A percentile compares a stretch with the other conserved stretches of the same genome.
Conservation (phyloP, 2,888 invertebrate species). For the Spatulosminthurus flaviceps region DNA sequence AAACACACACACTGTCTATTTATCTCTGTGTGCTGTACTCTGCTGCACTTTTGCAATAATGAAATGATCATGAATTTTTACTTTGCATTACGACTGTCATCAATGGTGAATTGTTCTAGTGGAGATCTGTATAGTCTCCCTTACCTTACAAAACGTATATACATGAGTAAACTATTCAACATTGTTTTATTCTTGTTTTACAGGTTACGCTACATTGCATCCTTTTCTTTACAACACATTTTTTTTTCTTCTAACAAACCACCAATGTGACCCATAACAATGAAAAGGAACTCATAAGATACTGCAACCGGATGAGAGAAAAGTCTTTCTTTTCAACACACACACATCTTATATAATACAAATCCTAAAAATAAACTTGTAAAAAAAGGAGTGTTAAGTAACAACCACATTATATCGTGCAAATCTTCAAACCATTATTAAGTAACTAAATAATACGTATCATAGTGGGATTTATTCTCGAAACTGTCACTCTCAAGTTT, state of each 20-base stretch:
- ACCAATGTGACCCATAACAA: background rate
- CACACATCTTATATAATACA: background rate
- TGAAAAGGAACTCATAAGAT: background rate
- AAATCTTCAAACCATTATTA: no score
- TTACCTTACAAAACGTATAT: no score
- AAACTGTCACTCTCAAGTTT: slow-evolving; percentile 10
- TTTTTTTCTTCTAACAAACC: no score
- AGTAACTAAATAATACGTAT: no score
- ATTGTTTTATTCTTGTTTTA: slow-evolving; percentile 1
- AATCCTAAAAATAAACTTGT: background rate
- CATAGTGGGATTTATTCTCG: background rate
- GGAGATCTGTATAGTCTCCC: background rate
- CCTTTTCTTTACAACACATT: background rate
- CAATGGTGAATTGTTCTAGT: background rate
- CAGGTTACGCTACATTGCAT: background rate
- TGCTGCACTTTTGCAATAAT: slow-evolving; percentile 1
- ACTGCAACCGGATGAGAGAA: slow-evolving; percentile 1
- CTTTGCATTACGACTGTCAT: slow-evolving; percentile 22
- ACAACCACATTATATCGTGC: no score
- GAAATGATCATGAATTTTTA: slow-evolving; percentile 16
- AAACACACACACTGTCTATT: no score
- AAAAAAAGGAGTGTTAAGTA: background rate
- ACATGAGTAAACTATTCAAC: no score
- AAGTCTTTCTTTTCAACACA: background rate
- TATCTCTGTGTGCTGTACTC: background rate